Conservation (phyloP, 2,888 invertebrate species). For the Philonicus albiceps region DNA sequence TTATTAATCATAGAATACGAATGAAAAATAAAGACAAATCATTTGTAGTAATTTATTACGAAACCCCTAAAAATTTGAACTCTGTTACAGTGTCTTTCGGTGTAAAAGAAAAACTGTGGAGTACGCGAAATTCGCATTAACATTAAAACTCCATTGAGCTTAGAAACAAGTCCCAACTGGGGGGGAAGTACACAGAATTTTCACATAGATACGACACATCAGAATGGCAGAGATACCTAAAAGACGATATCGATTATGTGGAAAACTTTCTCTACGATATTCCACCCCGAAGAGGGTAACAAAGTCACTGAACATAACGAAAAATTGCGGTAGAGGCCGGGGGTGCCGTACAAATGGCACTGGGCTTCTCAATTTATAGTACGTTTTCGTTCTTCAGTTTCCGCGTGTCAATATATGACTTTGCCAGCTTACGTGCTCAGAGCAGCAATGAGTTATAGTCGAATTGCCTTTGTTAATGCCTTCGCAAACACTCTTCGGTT, state of each 20-base stretch:
- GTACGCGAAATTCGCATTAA: constrained; percentile 22
- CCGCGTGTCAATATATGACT: constrained; percentile 41
- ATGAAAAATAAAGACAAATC: background rate
- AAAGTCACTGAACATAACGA: background rate
- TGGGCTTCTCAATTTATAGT: constrained; percentile 32
- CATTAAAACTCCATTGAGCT: constrained; percentile 22
- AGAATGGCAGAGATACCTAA: background rate
- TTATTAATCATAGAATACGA: no score
- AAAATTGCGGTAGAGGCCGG: background rate
- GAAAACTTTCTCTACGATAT: constrained; percentile 10
- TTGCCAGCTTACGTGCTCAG: constrained; percentile 31
- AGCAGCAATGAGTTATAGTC: constrained; percentile 35
- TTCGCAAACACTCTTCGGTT: constrained; percentile 20
- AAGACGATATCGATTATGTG: constrained; percentile 31
- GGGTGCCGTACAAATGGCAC: background rate
- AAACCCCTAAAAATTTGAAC: background rate
- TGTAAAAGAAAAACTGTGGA: background rate
- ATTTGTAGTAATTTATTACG: background rate
- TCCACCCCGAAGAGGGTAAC: background rate
- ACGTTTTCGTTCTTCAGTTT: constrained; percentile 36
- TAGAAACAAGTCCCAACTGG: background rate
- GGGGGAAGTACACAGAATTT: background rate
- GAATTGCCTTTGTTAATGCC: constrained; percentile 36
- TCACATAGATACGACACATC: background rate
- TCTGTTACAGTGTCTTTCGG: background rate